Evolutionary conservation across 2,888 invertebrate genomes (phyloP), one percentile per base, ranked within the genome.

Genomic region (Drosophila phalerata): DNA sequence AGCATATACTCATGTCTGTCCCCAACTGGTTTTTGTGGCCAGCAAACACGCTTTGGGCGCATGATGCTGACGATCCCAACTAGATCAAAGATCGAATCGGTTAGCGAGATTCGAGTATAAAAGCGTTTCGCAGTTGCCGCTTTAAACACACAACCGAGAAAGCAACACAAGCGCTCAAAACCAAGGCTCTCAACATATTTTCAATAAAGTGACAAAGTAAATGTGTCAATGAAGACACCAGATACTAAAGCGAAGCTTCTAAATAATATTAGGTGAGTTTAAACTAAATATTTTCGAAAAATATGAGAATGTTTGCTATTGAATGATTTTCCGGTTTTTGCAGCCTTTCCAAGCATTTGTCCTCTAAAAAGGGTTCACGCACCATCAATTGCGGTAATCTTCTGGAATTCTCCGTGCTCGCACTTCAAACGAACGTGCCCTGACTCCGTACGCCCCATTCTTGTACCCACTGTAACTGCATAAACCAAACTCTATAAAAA

Each of bases 311-410:
- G 8, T 37, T 25, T 45, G 13, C 34, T 56, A 56, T n/a, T 22
- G n/a, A n/a, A n/a, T n/a, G n/a, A n/a, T 0, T 8, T 62, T 28
- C 10, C 11, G 4, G 4, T 15, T n/a, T 1, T 37, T 78, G 22
- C 93, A 97, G 97, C 93, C 95, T 97, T 93, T 95, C 95, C 77
- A 97, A 97, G 94, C 96, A 97, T 93, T 94, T 97, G 86, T 94
- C 95, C 90, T 96, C 96, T 69, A 95, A 95, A 96, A 97, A 94
- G 96, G 97, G 97, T 84, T 97, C 97, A 88, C 95, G 97, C 89
- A 95, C 95, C 81, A 97, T 96, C 82, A 97, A 97, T 93, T 95
- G 96, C 92, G 97, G 96, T 81, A 97, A 97, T 94, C 94, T 95
- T 68, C 93, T 97, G 93, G 97, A 97, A 94, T 95, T 97, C 92